Evolutionary conservation across 2,888 invertebrate genomes (phyloP).

Genomic region (Cheilosia vulpina): DNA sequence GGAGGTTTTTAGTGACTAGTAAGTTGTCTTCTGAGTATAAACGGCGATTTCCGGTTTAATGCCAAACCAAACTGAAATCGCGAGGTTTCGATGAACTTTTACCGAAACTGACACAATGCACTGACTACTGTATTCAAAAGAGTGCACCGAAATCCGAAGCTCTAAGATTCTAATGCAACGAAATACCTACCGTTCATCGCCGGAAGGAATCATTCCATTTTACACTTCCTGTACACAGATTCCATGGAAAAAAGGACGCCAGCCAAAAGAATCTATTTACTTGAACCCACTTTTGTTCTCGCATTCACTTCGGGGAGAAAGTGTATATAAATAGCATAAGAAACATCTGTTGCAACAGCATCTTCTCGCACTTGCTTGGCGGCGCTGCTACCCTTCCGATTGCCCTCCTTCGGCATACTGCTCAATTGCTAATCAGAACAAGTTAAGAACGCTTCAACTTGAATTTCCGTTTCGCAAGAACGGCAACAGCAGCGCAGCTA

Average conservation of each 20-base stretch:
- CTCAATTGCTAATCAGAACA: constrained; percentile 70
- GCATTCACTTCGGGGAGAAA: neutral
- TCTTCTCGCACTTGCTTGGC: constrained; percentile 19
- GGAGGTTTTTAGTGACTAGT: too few species aligned
- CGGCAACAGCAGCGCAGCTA: constrained; percentile 53
- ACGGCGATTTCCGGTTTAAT: too few species aligned
- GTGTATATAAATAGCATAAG: constrained; percentile 29
- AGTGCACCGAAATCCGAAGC: neutral
- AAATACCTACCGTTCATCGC: neutral
- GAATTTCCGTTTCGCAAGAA: constrained; percentile 58
- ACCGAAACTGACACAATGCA: neutral
- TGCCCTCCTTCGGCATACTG: constrained; percentile 4
- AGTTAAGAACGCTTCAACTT: constrained; percentile 63
- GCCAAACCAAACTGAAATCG: too few species aligned
- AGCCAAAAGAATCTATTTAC: constrained; percentile 1
- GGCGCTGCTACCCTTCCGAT: constrained; percentile 4
- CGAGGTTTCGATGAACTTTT: too few species aligned
- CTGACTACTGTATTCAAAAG: neutral
- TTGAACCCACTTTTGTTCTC: neutral
- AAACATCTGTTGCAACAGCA: constrained; percentile 57
- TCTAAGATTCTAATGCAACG: neutral
- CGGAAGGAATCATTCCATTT: constrained; percentile 10
- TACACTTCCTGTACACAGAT: constrained; percentile 8
- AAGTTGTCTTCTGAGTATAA: too few species aligned
- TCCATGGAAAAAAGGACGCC: neutral